Evolutionary conservation across 2,797 vertebrate genomes (phyloP).

Genomic region (Siniperca undulata): DNA sequence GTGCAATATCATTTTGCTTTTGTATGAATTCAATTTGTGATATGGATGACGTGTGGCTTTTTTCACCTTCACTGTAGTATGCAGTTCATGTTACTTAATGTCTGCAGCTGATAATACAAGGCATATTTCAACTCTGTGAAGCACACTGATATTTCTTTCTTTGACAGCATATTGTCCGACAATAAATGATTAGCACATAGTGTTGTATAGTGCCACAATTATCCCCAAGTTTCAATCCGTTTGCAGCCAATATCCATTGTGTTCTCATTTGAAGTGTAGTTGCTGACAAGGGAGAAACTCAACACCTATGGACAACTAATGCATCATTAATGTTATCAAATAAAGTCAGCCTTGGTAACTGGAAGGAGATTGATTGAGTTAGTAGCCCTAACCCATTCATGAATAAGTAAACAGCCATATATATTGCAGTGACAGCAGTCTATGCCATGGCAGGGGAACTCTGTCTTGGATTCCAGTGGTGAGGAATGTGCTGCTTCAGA

Average conservation of each 20-base stretch:
- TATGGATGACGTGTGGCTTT: background rate
- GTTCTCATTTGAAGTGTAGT: constrained; percentile 61
- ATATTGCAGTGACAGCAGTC: constrained; percentile 66
- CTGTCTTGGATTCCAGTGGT: constrained; percentile 14
- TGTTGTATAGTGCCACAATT: constrained; percentile 35
- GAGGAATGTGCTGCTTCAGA: constrained; percentile 31
- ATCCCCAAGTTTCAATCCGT: constrained; percentile 42
- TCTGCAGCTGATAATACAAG: constrained; percentile 43
- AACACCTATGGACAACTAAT: constrained; percentile 74
- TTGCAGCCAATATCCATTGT: constrained; percentile 49
- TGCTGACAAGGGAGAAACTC: constrained; percentile 66
- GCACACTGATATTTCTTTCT: constrained; percentile 25
- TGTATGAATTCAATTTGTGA: constrained; percentile 20
- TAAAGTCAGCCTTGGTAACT: constrained; percentile 74
- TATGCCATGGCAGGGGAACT: constrained; percentile 5
- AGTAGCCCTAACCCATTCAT: constrained; percentile 76
- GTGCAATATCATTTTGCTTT: constrained; percentile 20
- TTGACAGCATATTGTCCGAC: constrained; percentile 36
- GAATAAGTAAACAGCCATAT: constrained; percentile 80
- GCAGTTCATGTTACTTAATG: constrained; percentile 33
- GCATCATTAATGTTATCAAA: constrained; percentile 83
- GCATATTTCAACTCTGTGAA: constrained; percentile 33
- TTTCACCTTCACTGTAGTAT: background rate
- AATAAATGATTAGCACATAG: constrained; percentile 39
- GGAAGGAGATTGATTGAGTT: constrained; percentile 81